Conservation (phyloP, 2,797 vertebrate species). For the Molossus alvarezi region DNA sequence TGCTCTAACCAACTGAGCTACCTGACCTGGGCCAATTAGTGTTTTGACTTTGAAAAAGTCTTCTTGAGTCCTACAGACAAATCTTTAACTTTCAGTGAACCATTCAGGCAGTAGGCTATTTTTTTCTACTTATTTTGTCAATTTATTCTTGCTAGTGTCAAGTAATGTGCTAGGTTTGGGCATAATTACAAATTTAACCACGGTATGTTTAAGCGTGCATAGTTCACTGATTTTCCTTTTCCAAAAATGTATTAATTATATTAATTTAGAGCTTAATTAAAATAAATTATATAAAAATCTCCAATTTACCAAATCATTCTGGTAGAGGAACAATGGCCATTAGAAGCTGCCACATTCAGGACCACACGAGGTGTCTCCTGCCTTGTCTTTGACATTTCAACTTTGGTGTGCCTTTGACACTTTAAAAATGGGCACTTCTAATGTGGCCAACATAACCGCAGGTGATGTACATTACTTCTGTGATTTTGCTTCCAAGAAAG, state of each 20-base stretch:
- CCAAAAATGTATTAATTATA: background rate
- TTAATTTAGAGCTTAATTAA: constrained; percentile 64
- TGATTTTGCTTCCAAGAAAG: background rate
- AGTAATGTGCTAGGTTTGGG: background rate
- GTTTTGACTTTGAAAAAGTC: background rate
- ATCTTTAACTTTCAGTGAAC: background rate
- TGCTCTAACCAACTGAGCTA: background rate
- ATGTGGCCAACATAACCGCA: background rate
- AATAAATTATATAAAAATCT: background rate
- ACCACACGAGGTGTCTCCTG: background rate
- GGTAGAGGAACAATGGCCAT: background rate
- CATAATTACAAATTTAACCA: background rate
- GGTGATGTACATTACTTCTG: background rate
- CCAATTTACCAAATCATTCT: background rate
- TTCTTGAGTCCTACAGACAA: background rate
- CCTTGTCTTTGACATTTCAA: background rate
- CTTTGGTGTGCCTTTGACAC: background rate
- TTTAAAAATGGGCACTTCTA: background rate
- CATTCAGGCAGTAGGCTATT: background rate
- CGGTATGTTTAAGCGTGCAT: background rate
- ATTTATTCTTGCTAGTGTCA: background rate
- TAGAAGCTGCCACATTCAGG: background rate
- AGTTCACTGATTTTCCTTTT: background rate
- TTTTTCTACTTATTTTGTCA: background rate
- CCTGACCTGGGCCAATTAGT: background rate